Percentiles rank a stretch among this genome's conserved stretches.
phyloP scores from a whole-genome alignment of 2,797 vertebrate species.

The Otolemur crassicaudatus region DNA sequence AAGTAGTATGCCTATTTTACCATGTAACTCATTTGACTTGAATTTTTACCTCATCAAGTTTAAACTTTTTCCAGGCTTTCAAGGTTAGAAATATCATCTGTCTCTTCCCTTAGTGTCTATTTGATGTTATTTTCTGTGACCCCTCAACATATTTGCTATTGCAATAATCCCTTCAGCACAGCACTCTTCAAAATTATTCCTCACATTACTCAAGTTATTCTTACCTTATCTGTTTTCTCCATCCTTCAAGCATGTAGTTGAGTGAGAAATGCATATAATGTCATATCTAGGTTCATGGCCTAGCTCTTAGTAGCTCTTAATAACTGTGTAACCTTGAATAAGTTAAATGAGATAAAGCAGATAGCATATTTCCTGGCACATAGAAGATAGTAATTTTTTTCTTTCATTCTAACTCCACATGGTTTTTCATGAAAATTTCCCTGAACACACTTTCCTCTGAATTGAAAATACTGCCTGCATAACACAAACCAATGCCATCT shows the following conservation, averaged over 20 bases:
- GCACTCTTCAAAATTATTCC: conserved; percentile 45
- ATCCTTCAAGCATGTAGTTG: conserved; percentile 33
- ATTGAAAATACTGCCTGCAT: neutral
- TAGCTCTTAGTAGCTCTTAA: neutral
- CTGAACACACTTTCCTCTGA: conserved; percentile 18
- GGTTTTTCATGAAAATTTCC: conserved; percentile 48
- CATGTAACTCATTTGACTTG: conserved; percentile 37
- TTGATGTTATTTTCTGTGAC: conserved; percentile 38
- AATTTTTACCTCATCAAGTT: conserved; percentile 32
- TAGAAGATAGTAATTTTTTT: conserved; percentile 9
- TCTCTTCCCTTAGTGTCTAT: conserved; percentile 34
- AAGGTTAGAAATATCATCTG: conserved; percentile 37
- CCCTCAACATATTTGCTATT: conserved; percentile 37
- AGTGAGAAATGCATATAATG: conserved; percentile 38
- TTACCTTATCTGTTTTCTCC: conserved; percentile 35
- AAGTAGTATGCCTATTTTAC: neutral
- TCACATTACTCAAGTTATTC: conserved; percentile 40
- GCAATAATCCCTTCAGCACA: conserved; percentile 8
- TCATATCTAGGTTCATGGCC: conserved; percentile 22
- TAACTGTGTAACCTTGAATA: conserved; percentile 14
- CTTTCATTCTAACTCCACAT: neutral
- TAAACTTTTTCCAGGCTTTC: conserved; percentile 26
- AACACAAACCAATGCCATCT: neutral
- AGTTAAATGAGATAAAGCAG: conserved; percentile 47
- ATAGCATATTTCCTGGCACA: conserved; percentile 14